phyloP scores from a whole-genome alignment of 2,888 invertebrate genomes.

The Cyclophora punctaria region DNA sequence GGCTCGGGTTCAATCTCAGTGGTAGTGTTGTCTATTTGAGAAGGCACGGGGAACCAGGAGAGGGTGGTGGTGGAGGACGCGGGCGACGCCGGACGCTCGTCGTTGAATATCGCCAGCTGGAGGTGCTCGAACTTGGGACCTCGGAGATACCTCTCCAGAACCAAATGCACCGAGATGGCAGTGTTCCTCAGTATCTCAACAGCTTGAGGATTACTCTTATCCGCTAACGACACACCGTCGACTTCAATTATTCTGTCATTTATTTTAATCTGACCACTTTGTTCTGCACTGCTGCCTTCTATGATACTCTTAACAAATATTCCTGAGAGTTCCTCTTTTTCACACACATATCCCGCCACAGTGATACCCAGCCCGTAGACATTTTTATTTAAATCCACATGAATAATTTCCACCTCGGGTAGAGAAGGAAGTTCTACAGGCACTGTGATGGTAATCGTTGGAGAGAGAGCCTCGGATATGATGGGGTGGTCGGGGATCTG shows the following conservation, averaged over 20 bases:
- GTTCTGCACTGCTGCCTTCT: constrained; percentile 95
- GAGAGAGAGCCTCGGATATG: constrained; percentile 48
- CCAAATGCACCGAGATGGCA: constrained; percentile 91
- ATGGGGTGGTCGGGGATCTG: constrained; percentile 57
- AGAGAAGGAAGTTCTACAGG: constrained; percentile 76
- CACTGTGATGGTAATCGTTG: constrained; percentile 67
- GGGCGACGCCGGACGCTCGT: constrained; percentile 74
- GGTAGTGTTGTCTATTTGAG: constrained; percentile 76
- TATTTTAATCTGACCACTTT: constrained; percentile 91
- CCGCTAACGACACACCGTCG: constrained; percentile 91
- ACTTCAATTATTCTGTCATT: constrained; percentile 98
- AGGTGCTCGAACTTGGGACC: constrained; percentile 95
- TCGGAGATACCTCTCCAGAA: constrained; percentile 92
- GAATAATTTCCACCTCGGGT: constrained; percentile 93
- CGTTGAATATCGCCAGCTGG: constrained; percentile 87
- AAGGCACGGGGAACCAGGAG: constrained; percentile 88
- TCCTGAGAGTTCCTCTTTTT: constrained; percentile 98
- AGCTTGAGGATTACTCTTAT: constrained; percentile 96
- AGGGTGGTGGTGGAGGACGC: constrained; percentile 88
- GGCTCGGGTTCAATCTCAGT: constrained; percentile 84
- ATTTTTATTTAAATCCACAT: constrained; percentile 93
- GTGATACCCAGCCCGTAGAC: constrained; percentile 95
- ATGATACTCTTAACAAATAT: constrained; percentile 99
- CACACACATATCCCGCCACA: constrained; percentile 97
- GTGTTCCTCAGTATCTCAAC: constrained; percentile 96